Percentiles rank a stretch among this genome's conserved stretches.
Conservation (phyloP, 2,113 vertebrate genomes). For the Trogon melanurus region DNA sequence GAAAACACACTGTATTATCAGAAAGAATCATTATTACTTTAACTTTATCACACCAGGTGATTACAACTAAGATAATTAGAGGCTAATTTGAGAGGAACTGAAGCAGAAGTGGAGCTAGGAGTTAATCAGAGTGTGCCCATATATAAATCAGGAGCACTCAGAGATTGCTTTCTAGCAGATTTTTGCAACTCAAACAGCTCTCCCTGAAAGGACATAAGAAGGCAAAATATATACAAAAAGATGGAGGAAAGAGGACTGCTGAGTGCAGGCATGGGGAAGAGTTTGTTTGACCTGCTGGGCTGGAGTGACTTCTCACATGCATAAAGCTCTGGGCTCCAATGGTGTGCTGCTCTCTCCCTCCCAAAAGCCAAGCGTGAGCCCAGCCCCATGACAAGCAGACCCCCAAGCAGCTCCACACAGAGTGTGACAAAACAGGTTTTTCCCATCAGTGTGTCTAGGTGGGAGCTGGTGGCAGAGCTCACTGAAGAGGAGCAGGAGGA, state of each 20-base stretch:
- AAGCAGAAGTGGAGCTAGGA: background rate
- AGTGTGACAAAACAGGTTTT: background rate
- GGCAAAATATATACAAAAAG: background rate
- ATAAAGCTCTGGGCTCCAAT: fast-evolving
- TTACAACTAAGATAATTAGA: slow-evolving; percentile 59
- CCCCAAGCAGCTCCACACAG: background rate
- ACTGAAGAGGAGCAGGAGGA: fast-evolving
- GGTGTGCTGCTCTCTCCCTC: background rate
- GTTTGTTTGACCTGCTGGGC: background rate
- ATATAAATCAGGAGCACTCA: background rate
- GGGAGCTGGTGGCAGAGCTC: background rate
- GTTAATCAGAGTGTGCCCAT: background rate
- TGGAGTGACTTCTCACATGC: fast-evolving
- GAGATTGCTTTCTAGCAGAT: background rate
- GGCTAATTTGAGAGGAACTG: slow-evolving; percentile 17
- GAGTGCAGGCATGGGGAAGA: fast-evolving
- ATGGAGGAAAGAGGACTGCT: background rate
- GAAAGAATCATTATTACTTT: slow-evolving; percentile 56
- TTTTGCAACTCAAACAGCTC: background rate
- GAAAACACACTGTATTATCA: slow-evolving; percentile 56
- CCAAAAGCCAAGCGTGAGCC: background rate
- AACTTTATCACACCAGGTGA: slow-evolving; percentile 51
- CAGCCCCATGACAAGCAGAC: background rate
- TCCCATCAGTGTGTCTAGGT: background rate
- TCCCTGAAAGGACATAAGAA: background rate